Base-by-base conservation (phyloP, 2,888 invertebrate genomes). In the Aquatica leii region DNA sequence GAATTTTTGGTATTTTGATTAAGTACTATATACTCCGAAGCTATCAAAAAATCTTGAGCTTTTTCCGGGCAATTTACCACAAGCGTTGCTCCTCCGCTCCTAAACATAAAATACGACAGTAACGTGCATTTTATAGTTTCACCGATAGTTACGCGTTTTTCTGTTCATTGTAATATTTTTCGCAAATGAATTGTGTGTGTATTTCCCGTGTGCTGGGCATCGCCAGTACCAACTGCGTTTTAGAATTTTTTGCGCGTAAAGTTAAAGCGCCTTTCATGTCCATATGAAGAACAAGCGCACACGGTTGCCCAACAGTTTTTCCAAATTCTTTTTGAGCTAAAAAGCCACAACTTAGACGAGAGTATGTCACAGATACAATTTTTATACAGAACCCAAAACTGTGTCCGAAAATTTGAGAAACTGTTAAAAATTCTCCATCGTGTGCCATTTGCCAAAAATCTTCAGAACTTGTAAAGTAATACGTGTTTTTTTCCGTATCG, bases 321-420 rank as follows among this genome's bases (percentile, higher is more conserved):
- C 64, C 67, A 11, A 83, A 73, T 74, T 83, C 81, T 34, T 67
- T 71, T 12, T 75, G 67, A 64, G 80, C 82, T 82, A 57, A 18
- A 68, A 65, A 15, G 14, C 12, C 5, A n/a, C n/a, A n/a, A n/a
- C n/a, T n/a, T n/a, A n/a, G n/a, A n/a, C 15, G 9, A 49, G 49
- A 5, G 5, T n/a, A n/a, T 8, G 14, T 40, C 40, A 14, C 4
- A 21, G 1, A 12, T 50, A 31, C 34, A 46, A 34, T 46, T 50
- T 1, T 74, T 74, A 74, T 71, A 82, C 82, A 76, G 62, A 83
- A 78, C 56, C 83, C 83, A 69, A 80, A 83, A 62, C 76, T 78
- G 50, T 80, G 65, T 4, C 83, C 83, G 6, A 82, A 67, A 20
- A 76, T 63, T 67, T 82, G 81, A 15, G 79, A 77, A n/a, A 80